These are phyloP conservation scores for Drosophila orena DNA, from an alignment of 1,140 invertebrate species.

Conservation along the genomic window DNA sequence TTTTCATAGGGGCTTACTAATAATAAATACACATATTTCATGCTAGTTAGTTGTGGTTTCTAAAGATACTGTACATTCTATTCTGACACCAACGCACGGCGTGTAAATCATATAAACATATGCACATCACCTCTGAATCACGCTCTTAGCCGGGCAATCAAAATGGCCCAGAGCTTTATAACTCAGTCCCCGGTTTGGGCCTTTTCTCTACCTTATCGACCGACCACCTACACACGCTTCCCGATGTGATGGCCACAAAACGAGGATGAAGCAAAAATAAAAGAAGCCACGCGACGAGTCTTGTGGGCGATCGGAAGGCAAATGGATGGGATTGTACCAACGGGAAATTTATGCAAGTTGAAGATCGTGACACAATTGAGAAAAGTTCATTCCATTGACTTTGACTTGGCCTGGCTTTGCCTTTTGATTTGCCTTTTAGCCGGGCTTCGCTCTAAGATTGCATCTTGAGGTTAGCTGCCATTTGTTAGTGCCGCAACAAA, in stretches of 20 bases:
- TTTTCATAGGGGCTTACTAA: neutral
- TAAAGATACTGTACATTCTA: neutral
- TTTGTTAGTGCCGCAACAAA: constrained; percentile 37
- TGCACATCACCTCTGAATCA: constrained; percentile 63
- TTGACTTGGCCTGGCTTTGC: constrained; percentile 47
- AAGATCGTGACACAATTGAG: constrained; percentile 77
- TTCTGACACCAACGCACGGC: constrained; percentile 35
- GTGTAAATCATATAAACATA: constrained; percentile 65
- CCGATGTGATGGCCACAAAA: constrained; percentile 23
- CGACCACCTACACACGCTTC: constrained; percentile 48
- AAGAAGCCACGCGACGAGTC: constrained; percentile 32
- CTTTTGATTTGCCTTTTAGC: constrained; percentile 25
- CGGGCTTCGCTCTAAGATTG: constrained; percentile 1
- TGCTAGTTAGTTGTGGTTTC: neutral
- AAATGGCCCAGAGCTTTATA: constrained; percentile 52
- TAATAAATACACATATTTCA: neutral
- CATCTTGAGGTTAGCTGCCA: constrained; percentile 19
- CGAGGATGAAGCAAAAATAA: constrained; percentile 7
- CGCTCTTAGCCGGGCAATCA: constrained; percentile 51
- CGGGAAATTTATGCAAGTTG: constrained; percentile 75
- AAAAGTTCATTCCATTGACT: constrained; percentile 70
- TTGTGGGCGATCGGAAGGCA: neutral
- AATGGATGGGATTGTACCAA: constrained; percentile 6
- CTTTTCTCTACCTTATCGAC: constrained; percentile 17
- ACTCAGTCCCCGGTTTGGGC: constrained; percentile 24